These are phyloP conservation scores for Aphelenchoides fujianensis DNA, from an alignment of 1,140 invertebrate species.

Conservation along the genomic window DNA sequence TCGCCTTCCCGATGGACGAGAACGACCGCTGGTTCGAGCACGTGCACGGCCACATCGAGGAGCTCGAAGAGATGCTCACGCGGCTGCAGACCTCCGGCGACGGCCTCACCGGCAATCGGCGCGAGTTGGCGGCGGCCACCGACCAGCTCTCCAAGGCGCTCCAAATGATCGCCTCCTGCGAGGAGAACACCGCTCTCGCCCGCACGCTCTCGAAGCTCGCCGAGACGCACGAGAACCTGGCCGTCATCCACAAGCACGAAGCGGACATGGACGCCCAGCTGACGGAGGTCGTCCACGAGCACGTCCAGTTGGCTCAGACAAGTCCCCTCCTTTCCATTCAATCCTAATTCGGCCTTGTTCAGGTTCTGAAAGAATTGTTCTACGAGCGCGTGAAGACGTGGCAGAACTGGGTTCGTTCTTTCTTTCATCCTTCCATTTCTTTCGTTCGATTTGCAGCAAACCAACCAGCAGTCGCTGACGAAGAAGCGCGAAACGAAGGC, in stretches of 20 bases:
- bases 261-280: conserved; percentile 91
- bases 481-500: conserved; percentile 91
- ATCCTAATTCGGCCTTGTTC: not conserved
- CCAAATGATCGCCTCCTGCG: conserved; percentile 86
- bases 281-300: conserved; percentile 86
- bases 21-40: conserved; percentile 99
- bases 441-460: too few species aligned
- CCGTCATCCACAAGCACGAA: conserved; percentile 82
- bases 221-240: conserved; percentile 85
- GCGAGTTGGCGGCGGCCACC: conserved; percentile 78
- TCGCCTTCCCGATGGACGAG: conserved; percentile 98
- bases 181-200: conserved; percentile 88
- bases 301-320: conserved; percentile 72
- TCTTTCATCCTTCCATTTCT: too few species aligned
- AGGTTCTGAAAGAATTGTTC: conserved; percentile 70
- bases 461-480: conserved; percentile 85
- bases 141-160: conserved; percentile 80
- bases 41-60: conserved; percentile 84
- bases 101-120: conserved; percentile 77
- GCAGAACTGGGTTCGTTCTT: too few species aligned
- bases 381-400: conserved; percentile 95
- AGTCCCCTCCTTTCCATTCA: not conserved
- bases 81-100: conserved; percentile 85
- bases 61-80: conserved; percentile 80
- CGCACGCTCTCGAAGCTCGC: conserved; percentile 81